phyloP scores from a whole-genome alignment of 1,140 invertebrate genomes.

The Caerostris extrusa region DNA sequence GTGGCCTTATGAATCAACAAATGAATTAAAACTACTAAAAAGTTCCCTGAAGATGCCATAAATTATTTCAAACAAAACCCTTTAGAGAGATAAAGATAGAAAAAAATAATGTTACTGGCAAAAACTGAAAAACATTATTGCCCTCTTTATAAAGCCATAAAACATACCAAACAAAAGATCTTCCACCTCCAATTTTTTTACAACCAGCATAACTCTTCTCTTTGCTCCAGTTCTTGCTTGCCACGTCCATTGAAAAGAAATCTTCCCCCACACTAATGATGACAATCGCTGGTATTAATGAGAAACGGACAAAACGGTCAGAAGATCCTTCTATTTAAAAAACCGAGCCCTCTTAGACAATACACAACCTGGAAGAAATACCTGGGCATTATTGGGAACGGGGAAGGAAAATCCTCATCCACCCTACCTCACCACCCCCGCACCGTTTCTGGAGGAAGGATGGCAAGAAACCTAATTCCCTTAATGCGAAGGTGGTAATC shows the following conservation, averaged over 20 bases:
- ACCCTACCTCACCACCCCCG: neutral
- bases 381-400: conserved; percentile 53
- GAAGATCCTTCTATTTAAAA: neutral
- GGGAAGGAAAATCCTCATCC: neutral
- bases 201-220: neutral
- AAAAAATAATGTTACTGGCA: neutral
- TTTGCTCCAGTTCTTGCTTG: neutral
- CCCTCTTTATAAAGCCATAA: neutral
- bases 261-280: neutral
- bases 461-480: conserved; percentile 69
- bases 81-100: neutral
- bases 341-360: neutral
- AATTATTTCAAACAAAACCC: neutral
- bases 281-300: conserved; percentile 61
- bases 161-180: neutral
- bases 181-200: neutral
- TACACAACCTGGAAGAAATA: neutral
- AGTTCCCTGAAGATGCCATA: neutral
- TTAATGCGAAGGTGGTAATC: conserved; percentile 73
- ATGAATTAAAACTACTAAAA: neutral
- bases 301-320: conserved; percentile 13
- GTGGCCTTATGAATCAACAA: neutral
- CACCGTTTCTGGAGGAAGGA: neutral
- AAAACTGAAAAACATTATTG: neutral
- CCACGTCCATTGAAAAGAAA: neutral